Percentiles rank a stretch among this genome's conserved stretches.
Conservation (phyloP, 2,797 vertebrate genomes). For the Sitta carolinensis region DNA sequence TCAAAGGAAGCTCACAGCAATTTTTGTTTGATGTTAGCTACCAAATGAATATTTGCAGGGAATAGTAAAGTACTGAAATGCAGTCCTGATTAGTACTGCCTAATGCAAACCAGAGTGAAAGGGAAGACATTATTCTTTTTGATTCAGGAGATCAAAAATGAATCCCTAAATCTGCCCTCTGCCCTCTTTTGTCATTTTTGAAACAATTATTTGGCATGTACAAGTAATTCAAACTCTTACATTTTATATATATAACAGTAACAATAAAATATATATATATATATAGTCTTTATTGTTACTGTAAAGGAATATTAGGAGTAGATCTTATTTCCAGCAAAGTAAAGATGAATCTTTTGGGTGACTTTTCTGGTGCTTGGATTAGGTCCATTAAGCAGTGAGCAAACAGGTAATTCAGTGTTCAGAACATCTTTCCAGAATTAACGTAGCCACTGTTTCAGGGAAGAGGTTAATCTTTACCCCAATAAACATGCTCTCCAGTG, state of each 20-base stretch:
- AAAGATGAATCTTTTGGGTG: neutral
- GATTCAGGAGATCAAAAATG: neutral
- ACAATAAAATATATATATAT: no score
- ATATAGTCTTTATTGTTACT: neutral
- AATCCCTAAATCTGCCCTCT: neutral
- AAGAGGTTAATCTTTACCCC: neutral
- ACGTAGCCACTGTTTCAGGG: neutral
- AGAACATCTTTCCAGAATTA: neutral
- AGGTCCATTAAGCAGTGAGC: neutral
- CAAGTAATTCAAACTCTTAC: neutral
- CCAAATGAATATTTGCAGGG: neutral
- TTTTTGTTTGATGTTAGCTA: neutral
- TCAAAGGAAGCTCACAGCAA: neutral
- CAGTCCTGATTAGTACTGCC: neutral
- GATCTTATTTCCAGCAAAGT: neutral
- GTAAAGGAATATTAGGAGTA: neutral
- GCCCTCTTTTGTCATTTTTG: neutral
- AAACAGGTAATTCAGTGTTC: neutral
- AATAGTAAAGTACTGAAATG: neutral
- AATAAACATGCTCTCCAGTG: neutral
- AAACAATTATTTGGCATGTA: neutral
- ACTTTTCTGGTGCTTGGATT: neutral
- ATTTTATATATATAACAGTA: neutral
- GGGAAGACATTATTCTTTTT: neutral
- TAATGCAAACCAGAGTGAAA: neutral